A percentile compares a stretch with the other conserved stretches of the same genome.
phyloP scores from a whole-genome alignment of 2,113 vertebrate species.

The Alligator sinensis region DNA sequence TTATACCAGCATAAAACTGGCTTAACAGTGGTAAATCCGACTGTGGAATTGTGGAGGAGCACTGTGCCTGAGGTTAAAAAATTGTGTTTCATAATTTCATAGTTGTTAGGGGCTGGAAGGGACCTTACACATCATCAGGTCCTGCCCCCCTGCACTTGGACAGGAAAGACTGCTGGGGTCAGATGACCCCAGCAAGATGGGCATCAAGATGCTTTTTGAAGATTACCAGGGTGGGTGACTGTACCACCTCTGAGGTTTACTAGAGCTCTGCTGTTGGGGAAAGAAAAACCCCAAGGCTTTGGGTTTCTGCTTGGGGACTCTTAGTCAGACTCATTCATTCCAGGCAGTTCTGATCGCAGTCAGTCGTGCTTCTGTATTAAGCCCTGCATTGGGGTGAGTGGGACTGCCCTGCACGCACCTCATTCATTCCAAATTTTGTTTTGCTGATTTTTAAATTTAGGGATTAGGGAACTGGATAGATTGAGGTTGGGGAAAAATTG shows the following conservation, averaged over 20 bases:
- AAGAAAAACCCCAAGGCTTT: background rate
- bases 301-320: background rate
- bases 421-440: background rate
- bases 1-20: background rate
- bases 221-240: too few species aligned
- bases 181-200: too few species aligned
- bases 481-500: background rate
- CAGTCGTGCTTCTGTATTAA: background rate
- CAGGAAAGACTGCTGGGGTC: too few species aligned
- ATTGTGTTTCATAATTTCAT: background rate
- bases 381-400: background rate
- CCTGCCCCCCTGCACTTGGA: too few species aligned
- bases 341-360: background rate
- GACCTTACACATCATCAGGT: too few species aligned
- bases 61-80: background rate
- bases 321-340: background rate
- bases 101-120: too few species aligned
- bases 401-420: too few species aligned
- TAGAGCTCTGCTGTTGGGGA: background rate
- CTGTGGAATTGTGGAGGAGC: background rate
- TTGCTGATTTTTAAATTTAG: background rate
- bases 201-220: too few species aligned
- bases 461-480: background rate
- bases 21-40: background rate
- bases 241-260: too few species aligned